These are phyloP conservation scores for Anarrhichthys ocellatus DNA, from an alignment of 2,113 vertebrate species.

Conservation along the genomic window DNA sequence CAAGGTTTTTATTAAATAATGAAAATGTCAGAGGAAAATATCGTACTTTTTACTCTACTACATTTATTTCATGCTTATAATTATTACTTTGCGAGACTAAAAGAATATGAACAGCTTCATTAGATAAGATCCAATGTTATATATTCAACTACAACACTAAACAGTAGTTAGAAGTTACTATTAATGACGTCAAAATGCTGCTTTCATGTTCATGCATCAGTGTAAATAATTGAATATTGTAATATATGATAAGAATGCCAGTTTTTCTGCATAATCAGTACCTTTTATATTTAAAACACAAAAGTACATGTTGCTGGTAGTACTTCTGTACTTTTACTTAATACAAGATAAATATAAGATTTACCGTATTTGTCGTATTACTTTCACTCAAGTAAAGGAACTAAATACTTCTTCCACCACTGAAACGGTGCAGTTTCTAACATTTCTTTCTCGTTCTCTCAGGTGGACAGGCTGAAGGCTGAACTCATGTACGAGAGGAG, in stretches of 20 bases:
- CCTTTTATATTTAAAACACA: not conserved
- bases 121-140: not conserved
- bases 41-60: not conserved
- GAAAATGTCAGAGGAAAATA: not conserved
- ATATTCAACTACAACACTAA: not conserved
- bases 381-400: not conserved
- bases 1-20: not conserved
- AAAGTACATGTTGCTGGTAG: not conserved
- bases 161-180: not conserved
- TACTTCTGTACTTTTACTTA: not conserved
- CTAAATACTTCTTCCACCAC: not conserved
- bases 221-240: too few relatives aligned
- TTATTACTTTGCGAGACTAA: not conserved
- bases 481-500: conserved; percentile 90
- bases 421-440: not conserved
- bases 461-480: conserved; percentile 88
- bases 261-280: not conserved
- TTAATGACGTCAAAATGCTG: not conserved
- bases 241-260: not conserved
- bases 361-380: not conserved
- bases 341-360: not conserved
- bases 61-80: not conserved
- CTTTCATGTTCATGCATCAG: not conserved
- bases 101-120: not conserved
- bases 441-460: not conserved